These are phyloP conservation scores for Lymantria dispar DNA, from an alignment of 2,888 invertebrate genomes.

Conservation along the genomic window DNA sequence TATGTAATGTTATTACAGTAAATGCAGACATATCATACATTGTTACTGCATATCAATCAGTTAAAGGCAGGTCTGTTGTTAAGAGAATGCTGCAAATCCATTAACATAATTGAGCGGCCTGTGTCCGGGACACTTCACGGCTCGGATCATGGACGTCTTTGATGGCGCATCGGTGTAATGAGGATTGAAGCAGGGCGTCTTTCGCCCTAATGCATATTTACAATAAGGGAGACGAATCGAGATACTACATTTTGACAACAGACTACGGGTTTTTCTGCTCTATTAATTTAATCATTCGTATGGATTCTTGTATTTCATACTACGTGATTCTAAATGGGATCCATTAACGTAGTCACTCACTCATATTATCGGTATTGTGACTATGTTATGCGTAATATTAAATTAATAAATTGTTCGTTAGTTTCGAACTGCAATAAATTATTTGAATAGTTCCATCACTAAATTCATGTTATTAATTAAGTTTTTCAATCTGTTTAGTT, in stretches of 20 bases:
- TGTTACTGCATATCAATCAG: conserved; percentile 58
- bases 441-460: conserved; percentile 41
- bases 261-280: conserved; percentile 47
- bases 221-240: conserved; percentile 50
- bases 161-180: conserved; percentile 69
- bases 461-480: conserved; percentile 44
- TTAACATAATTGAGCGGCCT: conserved; percentile 77
- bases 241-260: conserved; percentile 44
- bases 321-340: conserved; percentile 38
- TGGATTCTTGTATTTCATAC: conserved; percentile 46
- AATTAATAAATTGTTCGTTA: conserved; percentile 13
- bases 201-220: conserved; percentile 71
- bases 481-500: conserved; percentile 39
- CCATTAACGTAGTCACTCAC: conserved; percentile 21
- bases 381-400: conserved; percentile 3
- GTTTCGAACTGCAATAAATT: conserved; percentile 11
- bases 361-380: conserved; percentile 9
- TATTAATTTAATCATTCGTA: conserved; percentile 47
- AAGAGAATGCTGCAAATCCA: conserved; percentile 62
- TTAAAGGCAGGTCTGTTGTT: conserved; percentile 55
- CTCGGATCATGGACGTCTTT: conserved; percentile 67
- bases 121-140: conserved; percentile 69
- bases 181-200: conserved; percentile 54
- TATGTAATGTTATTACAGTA: too few species aligned
- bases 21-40: conserved; percentile 36